These are phyloP conservation scores for Haliaeetus leucogaster DNA, from an alignment of 2,113 vertebrate genomes.

Conservation along the genomic window DNA sequence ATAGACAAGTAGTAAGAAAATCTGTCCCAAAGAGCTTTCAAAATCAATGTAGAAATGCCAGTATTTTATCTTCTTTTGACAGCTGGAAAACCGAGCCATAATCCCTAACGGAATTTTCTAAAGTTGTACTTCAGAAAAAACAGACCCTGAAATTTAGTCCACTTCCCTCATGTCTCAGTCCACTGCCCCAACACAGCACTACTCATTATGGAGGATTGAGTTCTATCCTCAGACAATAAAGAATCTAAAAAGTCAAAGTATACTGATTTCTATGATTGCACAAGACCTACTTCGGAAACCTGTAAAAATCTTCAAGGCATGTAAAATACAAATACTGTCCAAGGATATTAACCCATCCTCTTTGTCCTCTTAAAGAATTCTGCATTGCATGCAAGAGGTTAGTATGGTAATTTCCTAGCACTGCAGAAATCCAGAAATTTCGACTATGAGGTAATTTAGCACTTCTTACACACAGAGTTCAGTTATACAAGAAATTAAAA, in stretches of 20 bases:
- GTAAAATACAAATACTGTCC: neutral
- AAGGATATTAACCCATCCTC: neutral
- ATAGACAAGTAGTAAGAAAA: neutral
- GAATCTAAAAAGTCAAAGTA: neutral
- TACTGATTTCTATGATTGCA: neutral
- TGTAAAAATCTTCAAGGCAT: neutral
- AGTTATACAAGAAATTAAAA: neutral
- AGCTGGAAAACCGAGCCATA: neutral
- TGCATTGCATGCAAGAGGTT: neutral
- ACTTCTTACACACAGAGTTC: neutral
- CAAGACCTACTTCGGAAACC: neutral
- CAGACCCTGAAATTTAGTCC: neutral
- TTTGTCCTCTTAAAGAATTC: neutral
- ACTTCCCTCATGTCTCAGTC: neutral
- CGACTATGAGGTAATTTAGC: neutral
- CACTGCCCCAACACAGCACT: neutral
- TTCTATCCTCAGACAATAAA: neutral
- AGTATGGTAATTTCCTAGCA: neutral
- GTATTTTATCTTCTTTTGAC: conserved; percentile 16
- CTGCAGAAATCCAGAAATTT: neutral
- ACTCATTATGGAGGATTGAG: neutral
- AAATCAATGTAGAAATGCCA: neutral
- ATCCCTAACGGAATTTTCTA: neutral
- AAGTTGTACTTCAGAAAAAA: neutral
- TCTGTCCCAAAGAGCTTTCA: neutral